Base-by-base conservation (phyloP, 2,888 invertebrate species). In the Hypomecis punctinalis region DNA sequence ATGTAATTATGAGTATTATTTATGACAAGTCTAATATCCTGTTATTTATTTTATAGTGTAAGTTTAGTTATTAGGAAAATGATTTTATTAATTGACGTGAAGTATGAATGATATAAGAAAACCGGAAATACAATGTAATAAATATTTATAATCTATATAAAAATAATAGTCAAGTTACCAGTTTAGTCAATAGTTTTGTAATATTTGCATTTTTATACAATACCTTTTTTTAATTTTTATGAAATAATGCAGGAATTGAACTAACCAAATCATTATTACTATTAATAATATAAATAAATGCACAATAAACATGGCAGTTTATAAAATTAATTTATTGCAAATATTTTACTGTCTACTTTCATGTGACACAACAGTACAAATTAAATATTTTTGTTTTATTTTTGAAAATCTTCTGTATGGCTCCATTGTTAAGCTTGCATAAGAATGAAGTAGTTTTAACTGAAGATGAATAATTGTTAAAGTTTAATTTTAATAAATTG, bases 41-140 rank as follows among this genome's bases (percentile, higher is more conserved):
- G 89, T 91, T 91, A 91, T 91, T 92, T 92, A 92, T 91, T 92
- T 86, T 83, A 66, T 84, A 78, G 75, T 76, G 72, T 86, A 85
- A 83, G 83, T 81, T 81, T 81, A 82, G 71, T 68, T 74, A 61
- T 67, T 69, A 73, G 61, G 66, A 43, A 67, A 61, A 48, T 49
- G 9, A 53, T 66, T 61, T 54, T 47, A 58, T 55, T 60, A 49
- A 35, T 60, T 60, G 48, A 46, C 51, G 37, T 40, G 46, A 46
- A 55, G n/a, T 49, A 55, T 51, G 6, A 42, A 51, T 45, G 36
- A n/a, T 49, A 42, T 36, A 35, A 13, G 35, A 59, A 48, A 45
- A 45, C 59, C 59, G 59, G 63, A 43, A 45, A 59, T 43, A 60
- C 57, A 57, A 57, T 66, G 56, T 61, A 65, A 47, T 60, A 52